Evolutionary conservation across 2,888 invertebrate species (phyloP), one percentile per base, ranked within the genome.

Genomic region (Coelinius sp.): DNA sequence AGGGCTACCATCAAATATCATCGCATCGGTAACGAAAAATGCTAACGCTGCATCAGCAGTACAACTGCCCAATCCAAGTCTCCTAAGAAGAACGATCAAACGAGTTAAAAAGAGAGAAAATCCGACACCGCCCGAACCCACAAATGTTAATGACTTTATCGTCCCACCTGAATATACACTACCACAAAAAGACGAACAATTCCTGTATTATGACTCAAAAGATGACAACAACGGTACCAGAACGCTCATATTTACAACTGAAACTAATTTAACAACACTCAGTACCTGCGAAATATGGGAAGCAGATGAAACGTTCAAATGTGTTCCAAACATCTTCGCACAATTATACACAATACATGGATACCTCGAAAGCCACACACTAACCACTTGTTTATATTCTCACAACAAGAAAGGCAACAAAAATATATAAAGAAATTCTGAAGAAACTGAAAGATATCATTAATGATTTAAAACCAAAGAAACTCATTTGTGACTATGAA

Each of bases 291-390:
- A 49, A 7, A 49, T 49, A 17, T 78, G 75, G 78, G 76, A 72
- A 46, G 66, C 65, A 17, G 77, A 78, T 31, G 77, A 76, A n/a
- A 77, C 78, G 31, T 78, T 78, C 71, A 73, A 73, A 49, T 69
- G 75, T n/a, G 73, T 75, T 3, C 78, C 78, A 38, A 14, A 56
- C 7, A 49, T 77, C n/a, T 80, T 78, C 63, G 17, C 68, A 24
- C 77, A 78, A 68, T 52, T 78, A 8, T 74, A 76, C 17, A 78
- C 74, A 14, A 73, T 80, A 22, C 78, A 80, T 63, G 75, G 73
- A 35, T 49, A 73, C 31, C 27, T 72, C 22, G 41, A 70, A 4
- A 70, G 71, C 12, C 56, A 59, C 44, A 49, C 73, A 5, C 27
- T 78, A n/a, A 27, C 78, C 76, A 20, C 63, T 76, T 35, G 56